Base-by-base conservation (phyloP, 2,797 vertebrate genomes). In the Australoheros facetus region DNA sequence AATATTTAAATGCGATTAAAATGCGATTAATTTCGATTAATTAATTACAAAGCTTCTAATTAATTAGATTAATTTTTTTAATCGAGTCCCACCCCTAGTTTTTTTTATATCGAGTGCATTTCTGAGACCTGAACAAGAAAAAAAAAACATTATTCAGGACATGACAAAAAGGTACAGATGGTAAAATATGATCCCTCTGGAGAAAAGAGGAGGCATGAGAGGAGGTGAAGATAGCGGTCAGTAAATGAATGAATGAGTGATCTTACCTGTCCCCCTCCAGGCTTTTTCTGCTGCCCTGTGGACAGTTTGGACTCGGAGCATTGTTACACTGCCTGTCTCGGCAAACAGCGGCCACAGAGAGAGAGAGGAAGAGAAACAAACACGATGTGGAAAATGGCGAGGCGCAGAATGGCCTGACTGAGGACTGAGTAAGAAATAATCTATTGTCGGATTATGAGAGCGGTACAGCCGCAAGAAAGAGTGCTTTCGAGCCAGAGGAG, bases 191-290 rank as follows among this genome's bases (percentile, higher is more conserved):
- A 69, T 51, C 64, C 42, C 64, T 30, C 42, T 69, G 72, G 14
- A 37, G 48, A 80, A 23, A 71, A 51, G 21, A 66, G 19, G 45
- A 30, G 12, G 34, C 37, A 3, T 74, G 62, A 75, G 45, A 71
- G 71, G 12, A 77, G 34, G 71, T 28, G 57, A 58, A 28, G 4
- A 80, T 85, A 92, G 26, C 32, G 45, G 10, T 32, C 7, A 96
- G 93, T 92, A 59, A 64, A 80, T 85, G 91, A 95, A 93, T 28
- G 62, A 55, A 23, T 54, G 53, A 19, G 78, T 87, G 87, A 94
- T 94, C 96, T 97, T 96, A 99, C 98, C 97, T 97, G 96, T 98
- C 97, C 81, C 95, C 93, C 88, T 98, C 97, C 93, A 96, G 94
- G 93, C 90, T 92, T 95, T 97, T 98, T 94, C 95, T 97, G 95